phyloP scores from a whole-genome alignment of 2,888 invertebrate genomes.

The Dynastes grantii region DNA sequence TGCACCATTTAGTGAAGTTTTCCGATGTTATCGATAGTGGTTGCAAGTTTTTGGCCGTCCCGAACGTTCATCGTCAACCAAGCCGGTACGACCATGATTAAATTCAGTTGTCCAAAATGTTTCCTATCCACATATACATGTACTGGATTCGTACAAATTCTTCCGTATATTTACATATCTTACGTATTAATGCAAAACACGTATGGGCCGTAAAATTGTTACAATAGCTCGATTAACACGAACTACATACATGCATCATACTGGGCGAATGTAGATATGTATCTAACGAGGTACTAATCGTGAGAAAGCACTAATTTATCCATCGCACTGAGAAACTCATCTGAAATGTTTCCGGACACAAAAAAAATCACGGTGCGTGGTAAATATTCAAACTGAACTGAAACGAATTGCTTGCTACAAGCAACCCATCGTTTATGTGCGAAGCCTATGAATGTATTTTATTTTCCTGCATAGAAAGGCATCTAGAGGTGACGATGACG shows the following conservation, averaged over 20 bases:
- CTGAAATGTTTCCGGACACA: constrained; percentile 1
- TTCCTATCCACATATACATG: too few relatives aligned
- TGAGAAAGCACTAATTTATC: constrained; percentile 52
- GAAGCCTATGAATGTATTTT: neutral
- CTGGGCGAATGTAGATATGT: too few relatives aligned
- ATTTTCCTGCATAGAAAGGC: too few relatives aligned
- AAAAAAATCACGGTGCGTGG: too few relatives aligned
- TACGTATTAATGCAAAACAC: constrained; percentile 52
- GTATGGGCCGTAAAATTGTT: constrained; percentile 53
- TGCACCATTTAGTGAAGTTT: too few relatives aligned
- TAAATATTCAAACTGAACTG: too few relatives aligned
- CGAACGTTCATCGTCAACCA: too few relatives aligned
- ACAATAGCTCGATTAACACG: constrained; percentile 52
- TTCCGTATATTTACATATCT: constrained; percentile 5
- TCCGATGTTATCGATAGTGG: too few relatives aligned
- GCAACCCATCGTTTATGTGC: neutral
- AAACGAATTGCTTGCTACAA: too few relatives aligned
- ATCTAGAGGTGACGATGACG: neutral
- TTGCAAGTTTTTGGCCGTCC: too few relatives aligned
- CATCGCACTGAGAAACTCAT: neutral
- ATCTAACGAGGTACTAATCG: constrained; percentile 35
- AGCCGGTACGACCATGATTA: too few relatives aligned
- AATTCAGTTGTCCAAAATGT: too few relatives aligned
- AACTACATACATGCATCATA: constrained; percentile 27
- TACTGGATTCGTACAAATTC: neutral